These are phyloP conservation scores for Battus philenor DNA, from an alignment of 1,140 invertebrate genomes.

Conservation along the genomic window DNA sequence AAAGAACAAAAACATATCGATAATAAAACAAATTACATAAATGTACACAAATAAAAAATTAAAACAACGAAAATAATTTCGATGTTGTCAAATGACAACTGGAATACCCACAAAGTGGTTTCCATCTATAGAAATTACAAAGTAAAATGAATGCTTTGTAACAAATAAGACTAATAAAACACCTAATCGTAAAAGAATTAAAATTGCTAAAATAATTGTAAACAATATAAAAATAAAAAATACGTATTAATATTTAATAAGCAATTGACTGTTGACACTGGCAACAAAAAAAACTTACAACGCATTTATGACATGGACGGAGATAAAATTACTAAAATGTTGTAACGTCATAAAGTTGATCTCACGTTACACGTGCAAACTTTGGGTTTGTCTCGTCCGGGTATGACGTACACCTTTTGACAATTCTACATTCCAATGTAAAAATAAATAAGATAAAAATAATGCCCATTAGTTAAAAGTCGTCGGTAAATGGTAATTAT, in stretches of 20 bases:
- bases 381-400: conserved; percentile 19
- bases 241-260: too few species aligned
- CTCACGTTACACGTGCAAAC: too few species aligned
- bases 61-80: not conserved
- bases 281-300: not conserved
- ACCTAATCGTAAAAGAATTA: too few species aligned
- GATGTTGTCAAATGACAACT: too few species aligned
- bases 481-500: conserved; percentile 23
- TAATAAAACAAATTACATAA: not conserved
- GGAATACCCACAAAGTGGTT: too few species aligned
- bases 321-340: conserved; percentile 47
- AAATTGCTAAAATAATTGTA: too few species aligned
- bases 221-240: too few species aligned
- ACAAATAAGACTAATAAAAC: too few species aligned
- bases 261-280: too few species aligned
- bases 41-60: not conserved
- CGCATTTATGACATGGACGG: conserved; percentile 40
- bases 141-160: too few species aligned
- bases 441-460: conserved; percentile 41
- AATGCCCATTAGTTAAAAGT: conserved; percentile 59
- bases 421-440: conserved; percentile 23
- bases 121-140: too few species aligned
- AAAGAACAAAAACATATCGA: not conserved
- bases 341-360: conserved; percentile 47
- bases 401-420: not conserved